Evolutionary conservation across 2,113 vertebrate species (phyloP), one percentile per base, ranked within the genome.

Genomic region (Marmota monax): DNA sequence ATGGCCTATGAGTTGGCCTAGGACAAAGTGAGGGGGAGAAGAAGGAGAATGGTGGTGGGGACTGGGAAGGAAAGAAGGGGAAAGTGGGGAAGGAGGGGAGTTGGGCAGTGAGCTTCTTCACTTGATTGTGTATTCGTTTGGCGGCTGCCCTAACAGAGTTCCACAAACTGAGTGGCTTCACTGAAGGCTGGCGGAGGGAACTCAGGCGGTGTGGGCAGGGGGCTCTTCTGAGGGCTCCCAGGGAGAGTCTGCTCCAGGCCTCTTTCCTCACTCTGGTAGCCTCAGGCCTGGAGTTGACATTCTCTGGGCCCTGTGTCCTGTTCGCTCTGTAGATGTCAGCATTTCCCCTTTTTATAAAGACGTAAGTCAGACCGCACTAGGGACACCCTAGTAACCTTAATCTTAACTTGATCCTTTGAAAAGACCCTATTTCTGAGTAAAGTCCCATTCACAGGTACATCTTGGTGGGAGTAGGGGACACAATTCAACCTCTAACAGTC

Each of bases 401-500:
- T 51, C 45, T 8, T 7, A 42, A 73, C 14, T 13, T 61, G 45
- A 34, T 79, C 65, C 22, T 84, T 20, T n/a, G 37, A 20, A 51
- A 56, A 92, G 79, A 88, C 56, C 42, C 45, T 69, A 39, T 74
- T 92, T 65, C 67, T 34, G 95, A 74, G 84, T 51, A 84, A 80
- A 39, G 73, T 85, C 73, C 69, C 17, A 56, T 56, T 92, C 39
- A 56, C 34, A 77, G 80, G n/a, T 86, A 7, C 13, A 42, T 32
- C 20, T 84, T 84, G 58, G 58, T 48, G 16, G 72, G 29, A 0
- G 22, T 58, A 1, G 22, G 27, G 32, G 48, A 34, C 20, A 63
- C 11, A 76, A 56, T 25, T 8, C 48, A 45, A 76, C 18, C 51
- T 18, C 9, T 42, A 18, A n/a, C 37, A 87, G 29, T 20, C 22